Base-by-base conservation (phyloP, 2,797 vertebrate species). In the Lutjanus campechanus region DNA sequence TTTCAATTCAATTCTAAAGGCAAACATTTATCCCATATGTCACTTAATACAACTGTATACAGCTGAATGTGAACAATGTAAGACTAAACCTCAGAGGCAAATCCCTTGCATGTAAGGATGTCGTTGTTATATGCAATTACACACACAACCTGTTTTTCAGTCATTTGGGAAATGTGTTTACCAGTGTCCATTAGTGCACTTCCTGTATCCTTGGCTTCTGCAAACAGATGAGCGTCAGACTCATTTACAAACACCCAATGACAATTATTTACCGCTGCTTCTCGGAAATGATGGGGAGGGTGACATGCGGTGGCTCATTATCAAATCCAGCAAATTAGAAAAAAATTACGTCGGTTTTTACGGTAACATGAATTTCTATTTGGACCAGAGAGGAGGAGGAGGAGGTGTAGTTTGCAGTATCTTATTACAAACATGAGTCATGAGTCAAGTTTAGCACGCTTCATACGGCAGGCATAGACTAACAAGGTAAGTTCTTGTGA, bases 151-250 rank as follows among this genome's bases (percentile, higher is more conserved):
- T 64, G 15, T 51, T 62, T 77, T 29, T 49, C 11, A 41, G 40
- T 54, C 64, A 56, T 78, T 64, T 69, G 43, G 47, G 4, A 83
- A 85, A 79, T 73, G 70, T 76, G 51, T 84, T 84, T 83, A 75
- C 50, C 47, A n/a, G 5, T 46, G 64, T 12, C 77, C 77, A 88
- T 89, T 82, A 88, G 73, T 15, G 71, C 12, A 65, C 61, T 88
- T 88, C 83, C 89, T 90, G 82, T 51, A 72, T 36, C 62, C 36
- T 68, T 46, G 13, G 36, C 71, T 11, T 76, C 75, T 70, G 60
- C 82, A 86, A 83, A 73, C 67, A 82, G 54, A 79, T 47, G 71
- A 85, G 55, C 64, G 70, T 44, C 55, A 47, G 70, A 53, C 75
- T 85, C 59, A 64, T 41, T 88, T 83, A 74, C 63, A 60, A 59